A percentile compares a stretch with the other conserved stretches of the same genome.
Evolutionary conservation across 2,888 invertebrate species (phyloP).

Genomic region (Ommatoiulus sabulosus): DNA sequence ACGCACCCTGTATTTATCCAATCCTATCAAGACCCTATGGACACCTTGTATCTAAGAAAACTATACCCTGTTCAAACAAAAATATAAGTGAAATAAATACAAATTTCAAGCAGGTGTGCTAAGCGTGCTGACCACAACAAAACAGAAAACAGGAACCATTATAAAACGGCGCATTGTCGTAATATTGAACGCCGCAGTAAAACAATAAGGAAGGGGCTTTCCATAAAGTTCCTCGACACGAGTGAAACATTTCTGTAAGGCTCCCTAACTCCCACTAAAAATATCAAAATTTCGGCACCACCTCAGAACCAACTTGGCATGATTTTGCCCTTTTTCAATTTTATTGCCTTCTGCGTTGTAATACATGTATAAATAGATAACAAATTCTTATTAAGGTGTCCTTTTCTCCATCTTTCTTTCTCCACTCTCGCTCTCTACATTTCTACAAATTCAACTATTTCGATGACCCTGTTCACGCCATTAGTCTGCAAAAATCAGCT

Average conservation of each 20-base stretch:
- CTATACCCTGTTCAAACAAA: slow-evolving; percentile 5
- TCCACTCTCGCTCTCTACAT: background rate
- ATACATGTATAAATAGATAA: background rate
- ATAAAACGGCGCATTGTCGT: slow-evolving; percentile 35
- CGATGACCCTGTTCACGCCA: slow-evolving; percentile 40
- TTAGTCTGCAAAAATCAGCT: slow-evolving; percentile 2
- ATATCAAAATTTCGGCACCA: background rate
- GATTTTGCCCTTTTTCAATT: background rate
- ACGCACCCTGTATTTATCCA: too few relatives aligned
- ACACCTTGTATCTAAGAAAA: background rate
- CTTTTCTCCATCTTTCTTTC: background rate
- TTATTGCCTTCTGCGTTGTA: background rate
- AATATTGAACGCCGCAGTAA: slow-evolving; percentile 30
- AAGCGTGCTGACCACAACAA: slow-evolving; percentile 9
- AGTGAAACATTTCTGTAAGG: background rate
- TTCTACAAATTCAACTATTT: background rate
- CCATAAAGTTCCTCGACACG: too few relatives aligned
- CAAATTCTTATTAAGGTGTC: background rate
- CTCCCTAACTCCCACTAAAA: background rate
- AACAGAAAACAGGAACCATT: slow-evolving; percentile 2
- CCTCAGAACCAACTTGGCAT: background rate
- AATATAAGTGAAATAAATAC: background rate
- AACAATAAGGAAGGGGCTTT: background rate
- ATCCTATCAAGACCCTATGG: background rate
- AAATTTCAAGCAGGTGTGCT: background rate